Conservation (phyloP, 2,113 vertebrate species). For the Heterotilapia buettikoferi region DNA sequence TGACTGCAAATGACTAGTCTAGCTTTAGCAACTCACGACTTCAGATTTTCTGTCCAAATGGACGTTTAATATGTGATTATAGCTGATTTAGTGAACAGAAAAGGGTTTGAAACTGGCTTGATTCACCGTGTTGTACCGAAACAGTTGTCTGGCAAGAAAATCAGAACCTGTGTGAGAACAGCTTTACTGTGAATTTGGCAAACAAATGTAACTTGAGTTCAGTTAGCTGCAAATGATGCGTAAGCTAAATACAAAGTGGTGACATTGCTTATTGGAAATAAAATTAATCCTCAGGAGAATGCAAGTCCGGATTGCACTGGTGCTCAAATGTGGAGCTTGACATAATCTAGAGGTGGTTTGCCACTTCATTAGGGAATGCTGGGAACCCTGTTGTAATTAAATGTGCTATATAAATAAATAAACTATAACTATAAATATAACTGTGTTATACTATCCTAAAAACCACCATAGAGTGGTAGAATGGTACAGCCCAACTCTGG, state of each 20-base stretch:
- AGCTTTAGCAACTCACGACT: not conserved
- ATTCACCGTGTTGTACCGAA: accelerated
- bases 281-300: not conserved
- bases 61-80: not conserved
- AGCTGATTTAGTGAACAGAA: not conserved
- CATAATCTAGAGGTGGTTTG: not conserved
- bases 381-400: not conserved
- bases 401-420: not conserved
- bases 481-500: not conserved
- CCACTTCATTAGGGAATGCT: not conserved
- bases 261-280: not conserved
- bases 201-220: not conserved
- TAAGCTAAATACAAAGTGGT: not conserved
- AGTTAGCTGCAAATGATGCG: not conserved
- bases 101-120: not conserved
- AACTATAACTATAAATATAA: not conserved
- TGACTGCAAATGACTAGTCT: not conserved
- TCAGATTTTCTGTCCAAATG: not conserved
- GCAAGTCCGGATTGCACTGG: not conserved
- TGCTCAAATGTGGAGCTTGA: not conserved
- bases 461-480: not conserved
- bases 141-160: not conserved
- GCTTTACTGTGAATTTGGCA: not conserved
- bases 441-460: not conserved
- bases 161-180: not conserved